Percentiles rank a stretch among this genome's conserved stretches.
Conservation (phyloP, 2,113 vertebrate genomes). For the Aspidoscelis tigris region DNA sequence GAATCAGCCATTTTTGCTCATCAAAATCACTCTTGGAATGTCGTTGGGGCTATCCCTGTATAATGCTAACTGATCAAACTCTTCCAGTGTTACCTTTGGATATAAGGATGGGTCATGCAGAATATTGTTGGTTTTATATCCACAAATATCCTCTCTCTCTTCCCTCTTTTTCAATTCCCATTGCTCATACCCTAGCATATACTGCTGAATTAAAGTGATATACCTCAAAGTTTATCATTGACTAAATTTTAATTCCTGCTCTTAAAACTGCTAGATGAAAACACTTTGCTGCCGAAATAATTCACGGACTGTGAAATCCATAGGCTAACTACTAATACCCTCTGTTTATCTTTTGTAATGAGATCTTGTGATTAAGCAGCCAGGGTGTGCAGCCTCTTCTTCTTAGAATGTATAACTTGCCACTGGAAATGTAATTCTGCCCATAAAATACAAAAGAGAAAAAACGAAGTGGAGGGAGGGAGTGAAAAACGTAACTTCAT, state of each 20-base stretch:
- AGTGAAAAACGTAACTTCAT: too few species aligned
- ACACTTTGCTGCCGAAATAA: slow-evolving; percentile 56
- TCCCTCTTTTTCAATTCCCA: slow-evolving; percentile 48
- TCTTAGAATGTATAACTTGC: slow-evolving; percentile 5
- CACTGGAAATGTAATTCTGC: slow-evolving; percentile 19
- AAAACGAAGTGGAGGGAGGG: too few species aligned
- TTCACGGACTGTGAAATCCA: slow-evolving; percentile 36
- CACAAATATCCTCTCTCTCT: too few species aligned
- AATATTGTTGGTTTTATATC: too few species aligned
- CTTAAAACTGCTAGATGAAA: slow-evolving; percentile 56
- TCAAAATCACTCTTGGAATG: too few species aligned
- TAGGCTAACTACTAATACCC: slow-evolving; percentile 41
- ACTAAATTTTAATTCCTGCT: slow-evolving; percentile 62
- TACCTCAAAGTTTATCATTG: slow-evolving; percentile 53
- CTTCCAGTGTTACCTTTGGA: too few species aligned
- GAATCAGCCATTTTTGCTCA: too few species aligned
- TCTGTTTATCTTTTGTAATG: slow-evolving; percentile 46
- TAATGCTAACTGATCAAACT: too few species aligned
- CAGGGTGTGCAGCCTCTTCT: slow-evolving; percentile 11
- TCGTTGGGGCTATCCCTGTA: too few species aligned
- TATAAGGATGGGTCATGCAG: too few species aligned
- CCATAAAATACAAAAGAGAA: neutral
- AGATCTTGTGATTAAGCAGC: slow-evolving; percentile 51
- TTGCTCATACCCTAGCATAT: neutral
- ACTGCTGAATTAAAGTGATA: slow-evolving; percentile 47